phyloP scores from a whole-genome alignment of 2,888 invertebrate species.

The Trachelus tabidus region DNA sequence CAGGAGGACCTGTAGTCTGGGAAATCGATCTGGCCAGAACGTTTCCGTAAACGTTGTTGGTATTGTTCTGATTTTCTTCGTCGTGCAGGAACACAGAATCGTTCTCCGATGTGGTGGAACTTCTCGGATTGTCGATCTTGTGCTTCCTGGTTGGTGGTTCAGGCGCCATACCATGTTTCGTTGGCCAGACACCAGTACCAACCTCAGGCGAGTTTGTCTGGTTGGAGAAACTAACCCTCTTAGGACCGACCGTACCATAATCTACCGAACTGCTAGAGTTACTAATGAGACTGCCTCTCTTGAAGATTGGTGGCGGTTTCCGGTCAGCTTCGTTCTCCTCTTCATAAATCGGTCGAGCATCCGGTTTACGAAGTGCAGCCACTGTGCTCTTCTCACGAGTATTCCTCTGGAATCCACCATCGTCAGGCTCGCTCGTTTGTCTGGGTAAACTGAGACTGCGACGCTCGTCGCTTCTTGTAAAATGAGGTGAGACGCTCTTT shows the following conservation, averaged over 20 bases:
- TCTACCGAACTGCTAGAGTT: conserved; percentile 56
- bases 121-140: conserved; percentile 40
- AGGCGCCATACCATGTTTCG: conserved; percentile 65
- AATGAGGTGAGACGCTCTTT: conserved; percentile 66
- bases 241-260: conserved; percentile 61
- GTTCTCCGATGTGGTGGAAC: conserved; percentile 30
- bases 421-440: conserved; percentile 25
- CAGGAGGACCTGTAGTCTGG: background rate
- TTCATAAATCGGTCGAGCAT: conserved; percentile 40
- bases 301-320: conserved; percentile 67
- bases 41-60: conserved; percentile 36
- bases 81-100: conserved; percentile 39
- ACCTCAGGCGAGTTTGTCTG: conserved; percentile 41
- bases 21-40: conserved; percentile 16
- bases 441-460: conserved; percentile 66
- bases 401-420: conserved; percentile 22
- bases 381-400: conserved; percentile 15
- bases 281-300: conserved; percentile 67
- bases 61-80: conserved; percentile 32
- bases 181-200: conserved; percentile 64
- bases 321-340: conserved; percentile 34
- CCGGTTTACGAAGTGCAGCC: conserved; percentile 23
- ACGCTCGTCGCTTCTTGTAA: conserved; percentile 55
- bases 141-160: conserved; percentile 58
- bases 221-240: conserved; percentile 69